A percentile compares a stretch with the other conserved stretches of the same genome.
Evolutionary conservation across 2,888 invertebrate genomes (phyloP).

Genomic region (Atethmia centrago): DNA sequence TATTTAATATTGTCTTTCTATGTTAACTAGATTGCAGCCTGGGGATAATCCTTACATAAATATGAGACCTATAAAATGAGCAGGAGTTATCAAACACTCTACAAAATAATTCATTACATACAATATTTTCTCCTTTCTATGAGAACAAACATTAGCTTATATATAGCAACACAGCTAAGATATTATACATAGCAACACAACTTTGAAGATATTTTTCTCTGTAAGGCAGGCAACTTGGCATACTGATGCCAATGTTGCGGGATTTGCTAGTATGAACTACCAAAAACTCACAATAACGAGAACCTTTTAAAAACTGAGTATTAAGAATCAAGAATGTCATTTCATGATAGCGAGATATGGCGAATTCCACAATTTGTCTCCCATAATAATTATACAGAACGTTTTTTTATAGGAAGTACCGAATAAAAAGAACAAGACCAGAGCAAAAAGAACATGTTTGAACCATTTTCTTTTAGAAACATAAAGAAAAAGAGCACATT

Average conservation of each 20-base stretch:
- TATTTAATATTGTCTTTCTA: conserved; percentile 52
- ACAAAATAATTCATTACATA: background rate
- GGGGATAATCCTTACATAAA: background rate
- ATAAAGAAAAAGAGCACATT: background rate
- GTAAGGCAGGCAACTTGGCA: background rate
- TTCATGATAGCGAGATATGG: conserved; percentile 4
- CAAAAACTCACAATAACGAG: background rate
- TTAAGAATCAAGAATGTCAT: background rate
- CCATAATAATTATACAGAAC: too few species aligned
- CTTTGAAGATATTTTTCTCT: background rate
- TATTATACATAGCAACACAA: background rate
- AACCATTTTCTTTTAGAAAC: background rate
- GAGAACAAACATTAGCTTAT: background rate
- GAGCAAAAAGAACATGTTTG: background rate
- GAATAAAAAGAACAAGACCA: background rate
- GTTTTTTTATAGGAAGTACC: background rate
- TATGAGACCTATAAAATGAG: conserved; percentile 16
- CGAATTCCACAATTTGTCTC: background rate
- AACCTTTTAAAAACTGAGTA: conserved; percentile 4
- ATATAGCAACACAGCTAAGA: background rate
- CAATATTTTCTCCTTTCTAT: background rate
- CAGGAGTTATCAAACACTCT: conserved; percentile 13
- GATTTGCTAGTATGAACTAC: background rate
- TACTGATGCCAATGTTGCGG: background rate
- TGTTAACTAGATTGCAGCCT: conserved; percentile 15